These are phyloP conservation scores for Solen grandis DNA, from an alignment of 1,140 invertebrate genomes.

Conservation along the genomic window DNA sequence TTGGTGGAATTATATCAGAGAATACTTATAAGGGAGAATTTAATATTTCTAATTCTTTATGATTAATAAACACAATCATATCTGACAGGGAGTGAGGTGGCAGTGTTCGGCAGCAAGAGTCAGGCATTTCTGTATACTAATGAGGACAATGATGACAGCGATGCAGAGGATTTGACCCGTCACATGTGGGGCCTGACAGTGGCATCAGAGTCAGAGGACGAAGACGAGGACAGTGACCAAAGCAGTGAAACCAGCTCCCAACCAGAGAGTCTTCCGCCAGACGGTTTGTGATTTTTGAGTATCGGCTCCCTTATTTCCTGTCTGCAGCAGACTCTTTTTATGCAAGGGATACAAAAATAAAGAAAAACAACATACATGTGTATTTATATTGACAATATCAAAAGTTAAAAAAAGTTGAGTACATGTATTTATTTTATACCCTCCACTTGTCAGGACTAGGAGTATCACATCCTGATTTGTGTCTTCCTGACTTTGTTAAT, in stretches of 20 bases:
- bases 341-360: background rate
- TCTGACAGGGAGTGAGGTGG: too few species aligned
- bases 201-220: slow-evolving; percentile 70
- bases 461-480: too few species aligned
- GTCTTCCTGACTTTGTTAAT: too few species aligned
- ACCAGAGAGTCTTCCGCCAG: slow-evolving; percentile 83
- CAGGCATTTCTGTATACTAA: slow-evolving; percentile 79
- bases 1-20: too few species aligned
- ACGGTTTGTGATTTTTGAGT: slow-evolving; percentile 80
- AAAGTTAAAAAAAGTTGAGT: too few species aligned
- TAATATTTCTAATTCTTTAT: too few species aligned
- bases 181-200: slow-evolving; percentile 77
- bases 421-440: too few species aligned
- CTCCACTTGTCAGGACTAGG: too few species aligned
- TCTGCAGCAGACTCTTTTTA: background rate
- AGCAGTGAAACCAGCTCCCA: slow-evolving; percentile 28
- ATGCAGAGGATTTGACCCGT: slow-evolving; percentile 58
- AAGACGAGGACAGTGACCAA: slow-evolving; percentile 65
- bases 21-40: too few species aligned
- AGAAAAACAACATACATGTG: too few species aligned
- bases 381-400: too few species aligned
- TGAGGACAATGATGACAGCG: slow-evolving; percentile 71
- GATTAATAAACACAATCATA: too few species aligned
- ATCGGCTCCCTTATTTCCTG: slow-evolving; percentile 8
- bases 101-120: slow-evolving; percentile 68